Evolutionary conservation across 1,140 invertebrate genomes (phyloP), one percentile per base, ranked within the genome.

Genomic region (Trichonephila clavipes): DNA sequence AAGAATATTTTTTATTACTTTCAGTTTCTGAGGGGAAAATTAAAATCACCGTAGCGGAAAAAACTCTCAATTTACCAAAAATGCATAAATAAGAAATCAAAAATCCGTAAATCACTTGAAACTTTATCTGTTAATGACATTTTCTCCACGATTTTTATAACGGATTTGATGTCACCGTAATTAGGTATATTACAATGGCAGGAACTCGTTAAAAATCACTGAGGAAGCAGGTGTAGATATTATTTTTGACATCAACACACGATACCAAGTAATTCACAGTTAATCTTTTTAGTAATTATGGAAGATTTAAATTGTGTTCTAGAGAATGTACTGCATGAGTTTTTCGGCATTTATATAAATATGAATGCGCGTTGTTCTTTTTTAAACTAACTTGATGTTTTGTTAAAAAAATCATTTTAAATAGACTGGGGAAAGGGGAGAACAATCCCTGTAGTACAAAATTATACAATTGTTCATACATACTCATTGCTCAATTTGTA

Each of bases 141-240:
- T 40, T 72, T 77, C 28, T 12, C 18, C 18, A 16, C 34, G 18
- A 28, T 77, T 77, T 77, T 77, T 77, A 77, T 40, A 28, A 4
- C 72, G 34, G 28, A 40, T 34, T 34, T 34, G 24, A 28, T 77
- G 72, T 34, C 34, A 77, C 34, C 72, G 34, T 34, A 40, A 77
- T 40, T 77, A 77, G 72, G 72, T 77, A 34, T 77, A 77, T 72
- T 72, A 77, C 72, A 77, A 77, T 77, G 34, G 34, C 28, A 40
- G 72, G 24, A 16, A 34, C 28, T 28, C 72, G 28, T 77, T 34
- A 40, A 77, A 40, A 16, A 51, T 51, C 72, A 19, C 34, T 34
- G 16, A 28, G 69, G 34, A 77, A 77, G 6, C 72, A 34, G 24
- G 28, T 77, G 19, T 34, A 77, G 72, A 14, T 28, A 5, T 34